Base-by-base conservation (phyloP, 2,888 invertebrate genomes). In the Drosophila ezoana region DNA sequence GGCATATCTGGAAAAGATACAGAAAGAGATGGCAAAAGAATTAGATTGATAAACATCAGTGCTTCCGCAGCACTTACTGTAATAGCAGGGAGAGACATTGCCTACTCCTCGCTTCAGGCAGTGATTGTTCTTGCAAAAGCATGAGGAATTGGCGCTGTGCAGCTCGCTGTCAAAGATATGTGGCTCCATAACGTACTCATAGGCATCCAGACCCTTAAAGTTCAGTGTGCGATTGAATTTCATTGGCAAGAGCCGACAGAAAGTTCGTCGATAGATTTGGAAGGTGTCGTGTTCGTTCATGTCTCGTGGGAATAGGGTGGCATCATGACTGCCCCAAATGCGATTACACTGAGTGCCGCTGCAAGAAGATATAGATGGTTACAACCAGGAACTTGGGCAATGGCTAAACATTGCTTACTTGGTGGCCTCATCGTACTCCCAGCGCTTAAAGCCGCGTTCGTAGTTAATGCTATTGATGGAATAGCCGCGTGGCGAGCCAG, bases 21-120 rank as follows among this genome's bases (percentile, higher is more conserved):
- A 10, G 3, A 9, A 16, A 18, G 11, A 4, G 41, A 18, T 4
- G 4, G 16, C 0, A 10, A 18, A 2, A 18, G 28, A 2, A 14
- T 3, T 14, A 11, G 13, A 23, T 18, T 1, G n/a, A 28, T 28
- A 28, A 4, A 20, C 4, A 16, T 5, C 2, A 10, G 18, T 37
- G 11, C 20, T 14, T 1, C 2, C 6, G 5, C 35, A 33, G 20
- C 2, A 81, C 94, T 93, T 84, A 96, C 96, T 94, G 90, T 95
- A 95, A 81, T 95, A 95, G 87, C 96, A 96, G 0, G 95, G 94
- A 0, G 95, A 94, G 8, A 96, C 89, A 83, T 95, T 95, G n/a
- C 95, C 94, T 1, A 95, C 89, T 4, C 96, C 96, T 48, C 93
- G 93, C 48, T 93, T 93, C 23, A 95, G 91, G 44, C 94, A 94